Evolutionary conservation across 2,797 vertebrate species (phyloP).

Genomic region (Astyanax mexicanus): DNA sequence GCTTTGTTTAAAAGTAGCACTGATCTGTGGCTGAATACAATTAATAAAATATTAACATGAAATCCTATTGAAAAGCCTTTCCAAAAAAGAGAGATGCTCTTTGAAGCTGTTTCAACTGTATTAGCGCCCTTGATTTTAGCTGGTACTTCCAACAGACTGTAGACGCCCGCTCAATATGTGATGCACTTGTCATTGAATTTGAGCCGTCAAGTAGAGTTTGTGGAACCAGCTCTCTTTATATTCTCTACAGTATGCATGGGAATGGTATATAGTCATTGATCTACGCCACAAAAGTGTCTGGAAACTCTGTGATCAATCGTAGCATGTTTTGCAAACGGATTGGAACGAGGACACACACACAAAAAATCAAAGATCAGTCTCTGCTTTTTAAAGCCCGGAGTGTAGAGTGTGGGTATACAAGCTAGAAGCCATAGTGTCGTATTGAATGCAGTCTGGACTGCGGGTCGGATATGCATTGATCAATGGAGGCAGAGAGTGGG

Average conservation of each 20-base stretch:
- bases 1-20: too few relatives aligned
- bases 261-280: not conserved
- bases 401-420: conserved; percentile 35
- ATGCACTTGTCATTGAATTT: too few relatives aligned
- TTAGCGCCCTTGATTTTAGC: too few relatives aligned
- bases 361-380: not conserved
- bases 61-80: too few relatives aligned
- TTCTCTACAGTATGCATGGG: not conserved
- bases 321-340: not conserved
- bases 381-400: conserved; percentile 28
- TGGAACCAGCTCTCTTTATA: too few relatives aligned
- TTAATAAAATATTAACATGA: too few relatives aligned
- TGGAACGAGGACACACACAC: not conserved
- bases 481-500: conserved; percentile 63
- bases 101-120: too few relatives aligned
- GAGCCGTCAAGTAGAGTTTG: too few relatives aligned
- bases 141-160: too few relatives aligned
- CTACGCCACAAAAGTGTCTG: not conserved
- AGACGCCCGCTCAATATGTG: too few relatives aligned
- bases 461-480: conserved; percentile 67
- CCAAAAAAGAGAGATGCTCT: too few relatives aligned
- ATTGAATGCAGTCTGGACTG: conserved; percentile 53
- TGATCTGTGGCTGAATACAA: too few relatives aligned
- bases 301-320: not conserved
- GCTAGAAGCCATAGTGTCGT: conserved; percentile 51